Percentiles rank a stretch among this genome's conserved stretches.
These are phyloP conservation scores for Ophiodon elongatus DNA, from an alignment of 2,113 vertebrate species.

Conservation along the genomic window DNA sequence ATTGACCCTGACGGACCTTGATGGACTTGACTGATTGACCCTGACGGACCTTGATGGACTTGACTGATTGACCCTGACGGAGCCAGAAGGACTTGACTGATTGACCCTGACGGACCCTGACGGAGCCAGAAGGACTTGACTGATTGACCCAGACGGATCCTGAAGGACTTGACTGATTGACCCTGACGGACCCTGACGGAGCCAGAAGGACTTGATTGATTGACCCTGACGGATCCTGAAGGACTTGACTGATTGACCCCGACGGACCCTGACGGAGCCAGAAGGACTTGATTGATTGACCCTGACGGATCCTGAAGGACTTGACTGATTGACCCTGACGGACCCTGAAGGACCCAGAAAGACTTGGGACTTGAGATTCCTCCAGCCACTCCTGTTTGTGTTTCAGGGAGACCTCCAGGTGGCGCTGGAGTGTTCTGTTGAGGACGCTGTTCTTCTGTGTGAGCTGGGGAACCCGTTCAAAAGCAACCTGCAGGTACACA, in stretches of 20 bases:
- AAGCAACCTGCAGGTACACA: slow-evolving; percentile 86
- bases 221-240: neutral
- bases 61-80: neutral
- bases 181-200: too few relatives aligned
- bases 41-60: neutral
- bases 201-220: too few relatives aligned
- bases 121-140: too few relatives aligned
- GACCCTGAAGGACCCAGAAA: too few relatives aligned
- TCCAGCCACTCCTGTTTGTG: neutral
- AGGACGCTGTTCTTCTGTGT: slow-evolving; percentile 81
- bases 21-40: neutral
- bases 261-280: neutral
- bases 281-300: neutral
- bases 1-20: neutral
- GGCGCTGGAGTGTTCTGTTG: slow-evolving; percentile 42
- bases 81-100: too few relatives aligned
- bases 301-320: neutral
- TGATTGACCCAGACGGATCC: too few relatives aligned
- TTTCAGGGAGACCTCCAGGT: slow-evolving; percentile 46
- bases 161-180: neutral
- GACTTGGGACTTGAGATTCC: neutral
- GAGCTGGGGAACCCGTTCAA: slow-evolving; percentile 93
- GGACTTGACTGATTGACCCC: neutral
- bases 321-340: neutral
- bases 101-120: too few relatives aligned